A percentile compares a stretch with the other conserved stretches of the same genome.
phyloP scores from a whole-genome alignment of 2,888 invertebrate genomes.

The Anorthoa munda region DNA sequence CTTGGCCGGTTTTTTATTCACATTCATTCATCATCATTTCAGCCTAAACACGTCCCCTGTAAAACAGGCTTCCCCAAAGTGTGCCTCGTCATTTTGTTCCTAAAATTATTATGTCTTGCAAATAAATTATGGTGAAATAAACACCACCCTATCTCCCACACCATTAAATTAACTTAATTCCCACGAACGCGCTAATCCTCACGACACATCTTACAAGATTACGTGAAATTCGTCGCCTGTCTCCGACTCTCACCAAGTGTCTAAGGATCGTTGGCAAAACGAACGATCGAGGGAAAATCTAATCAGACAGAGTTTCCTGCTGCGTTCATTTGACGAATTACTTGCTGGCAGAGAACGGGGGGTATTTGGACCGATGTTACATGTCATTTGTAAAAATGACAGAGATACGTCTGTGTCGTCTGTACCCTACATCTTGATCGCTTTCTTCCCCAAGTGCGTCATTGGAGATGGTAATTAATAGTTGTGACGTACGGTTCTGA shows the following conservation, averaged over 20 bases:
- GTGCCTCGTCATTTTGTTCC: not conserved
- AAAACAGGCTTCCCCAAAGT: no score
- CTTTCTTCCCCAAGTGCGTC: slow-evolving; percentile 40
- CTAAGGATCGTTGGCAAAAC: slow-evolving; percentile 39
- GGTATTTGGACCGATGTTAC: slow-evolving; percentile 30
- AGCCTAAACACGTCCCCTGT: no score
- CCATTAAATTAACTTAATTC: slow-evolving; percentile 10
- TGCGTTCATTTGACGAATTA: slow-evolving; percentile 50
- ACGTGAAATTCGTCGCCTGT: slow-evolving; percentile 25
- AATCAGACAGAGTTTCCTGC: slow-evolving; percentile 51
- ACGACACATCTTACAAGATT: slow-evolving; percentile 22
- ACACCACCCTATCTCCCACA: not conserved
- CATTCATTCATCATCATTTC: no score
- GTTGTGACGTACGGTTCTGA: slow-evolving; percentile 10
- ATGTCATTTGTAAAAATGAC: slow-evolving; percentile 42
- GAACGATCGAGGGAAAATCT: slow-evolving; percentile 54
- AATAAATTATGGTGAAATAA: not conserved
- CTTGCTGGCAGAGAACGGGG: slow-evolving; percentile 30
- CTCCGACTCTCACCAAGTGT: slow-evolving; percentile 14
- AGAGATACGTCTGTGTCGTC: slow-evolving; percentile 12
- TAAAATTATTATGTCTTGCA: not conserved
- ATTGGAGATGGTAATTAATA: slow-evolving; percentile 34
- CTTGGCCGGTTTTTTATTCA: no score
- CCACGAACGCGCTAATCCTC: slow-evolving; percentile 13
- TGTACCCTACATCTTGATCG: slow-evolving; percentile 15